Evolutionary conservation across 2,888 invertebrate genomes (phyloP).

Genomic region (Mystacides longicornis): DNA sequence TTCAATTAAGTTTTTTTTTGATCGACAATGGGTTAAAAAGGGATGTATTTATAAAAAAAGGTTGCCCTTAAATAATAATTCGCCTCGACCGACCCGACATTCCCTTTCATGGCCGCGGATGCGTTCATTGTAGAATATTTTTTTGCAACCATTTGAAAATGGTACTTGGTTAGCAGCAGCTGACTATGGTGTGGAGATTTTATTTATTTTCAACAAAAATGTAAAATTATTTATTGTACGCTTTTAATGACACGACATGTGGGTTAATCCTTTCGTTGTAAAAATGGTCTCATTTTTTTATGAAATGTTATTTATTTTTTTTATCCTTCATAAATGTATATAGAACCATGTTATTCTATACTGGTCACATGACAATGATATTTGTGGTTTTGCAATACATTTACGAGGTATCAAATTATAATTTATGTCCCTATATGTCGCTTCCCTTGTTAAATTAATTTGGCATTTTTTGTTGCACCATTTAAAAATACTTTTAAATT

Average conservation of each 20-base stretch:
- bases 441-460: too few species aligned
- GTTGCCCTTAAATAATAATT: conserved; percentile 22
- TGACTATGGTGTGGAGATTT: conserved; percentile 12
- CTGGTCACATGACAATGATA: too few species aligned
- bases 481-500: too few species aligned
- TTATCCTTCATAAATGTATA: too few species aligned
- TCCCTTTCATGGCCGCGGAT: conserved; percentile 22
- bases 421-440: too few species aligned
- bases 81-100: conserved; percentile 24
- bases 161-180: conserved; percentile 15
- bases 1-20: conserved; percentile 15
- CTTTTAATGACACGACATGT: conserved; percentile 4
- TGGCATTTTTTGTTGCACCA: too few species aligned
- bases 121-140: conserved; percentile 7
- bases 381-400: too few species aligned
- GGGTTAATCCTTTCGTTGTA: conserved; percentile 22
- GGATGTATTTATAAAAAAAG: conserved; percentile 15
- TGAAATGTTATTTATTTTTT: too few species aligned
- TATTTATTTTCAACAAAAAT: conserved; percentile 13
- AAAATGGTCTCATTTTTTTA: too few species aligned
- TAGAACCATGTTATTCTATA: too few species aligned
- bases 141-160: conserved; percentile 4
- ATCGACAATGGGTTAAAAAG: conserved; percentile 8
- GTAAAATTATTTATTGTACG: too few species aligned
- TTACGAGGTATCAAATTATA: too few species aligned